Evolutionary conservation across 2,113 vertebrate species (phyloP).

Genomic region (Podocnemis expansa): DNA sequence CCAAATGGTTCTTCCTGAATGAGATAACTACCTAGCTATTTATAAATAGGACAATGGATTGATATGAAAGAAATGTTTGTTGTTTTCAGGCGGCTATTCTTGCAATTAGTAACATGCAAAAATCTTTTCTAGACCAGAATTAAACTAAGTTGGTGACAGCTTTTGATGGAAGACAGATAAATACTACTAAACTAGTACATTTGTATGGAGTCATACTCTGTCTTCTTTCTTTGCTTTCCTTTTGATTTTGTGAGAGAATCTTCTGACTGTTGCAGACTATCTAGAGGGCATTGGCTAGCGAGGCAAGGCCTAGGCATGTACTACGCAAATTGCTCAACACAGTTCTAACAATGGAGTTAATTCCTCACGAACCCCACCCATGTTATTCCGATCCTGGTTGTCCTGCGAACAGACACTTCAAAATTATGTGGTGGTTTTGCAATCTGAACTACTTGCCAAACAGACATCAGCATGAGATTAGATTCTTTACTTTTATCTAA

Average conservation of each 20-base stretch:
- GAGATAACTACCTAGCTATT: slow-evolving; percentile 54
- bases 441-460: slow-evolving; percentile 8
- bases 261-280: not conserved
- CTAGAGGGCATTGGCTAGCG: not conserved
- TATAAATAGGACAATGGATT: slow-evolving; percentile 73
- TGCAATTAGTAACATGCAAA: slow-evolving; percentile 58
- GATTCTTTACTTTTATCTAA: not conserved
- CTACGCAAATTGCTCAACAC: slow-evolving; percentile 34
- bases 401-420: slow-evolving; percentile 35
- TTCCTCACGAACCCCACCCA: slow-evolving; percentile 53
- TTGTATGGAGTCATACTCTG: not conserved
- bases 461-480: slow-evolving; percentile 36
- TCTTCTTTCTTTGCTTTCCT: not conserved
- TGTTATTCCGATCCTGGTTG: slow-evolving; percentile 32
- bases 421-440: slow-evolving; percentile 11
- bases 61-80: slow-evolving; percentile 55
- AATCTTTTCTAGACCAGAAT: slow-evolving; percentile 61
- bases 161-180: slow-evolving; percentile 2
- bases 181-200: not conserved
- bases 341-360: slow-evolving; percentile 37
- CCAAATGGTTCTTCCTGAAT: slow-evolving; percentile 67
- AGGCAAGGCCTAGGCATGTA: not conserved
- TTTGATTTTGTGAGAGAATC: accelerated
- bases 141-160: slow-evolving; percentile 11
- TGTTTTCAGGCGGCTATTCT: slow-evolving; percentile 66